Evolutionary conservation across 1,140 invertebrate genomes (phyloP), one percentile per base, ranked within the genome.

Genomic region (Diabrotica virgifera): DNA sequence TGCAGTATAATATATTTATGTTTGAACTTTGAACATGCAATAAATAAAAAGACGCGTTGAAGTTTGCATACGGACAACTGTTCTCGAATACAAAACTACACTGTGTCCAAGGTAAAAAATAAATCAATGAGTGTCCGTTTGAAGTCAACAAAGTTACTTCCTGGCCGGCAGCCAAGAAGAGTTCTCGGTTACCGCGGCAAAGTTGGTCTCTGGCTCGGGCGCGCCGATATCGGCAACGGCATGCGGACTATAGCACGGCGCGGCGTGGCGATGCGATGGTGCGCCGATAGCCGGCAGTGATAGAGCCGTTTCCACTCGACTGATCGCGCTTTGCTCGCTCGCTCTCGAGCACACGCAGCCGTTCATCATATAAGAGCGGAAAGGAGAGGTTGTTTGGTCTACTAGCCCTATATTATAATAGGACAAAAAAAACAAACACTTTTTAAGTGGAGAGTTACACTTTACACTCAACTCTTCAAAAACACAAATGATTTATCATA

Each of bases 81-180:
- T 24, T 24, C 24, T 24, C 5, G 9, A 51, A 12, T 51, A 51
- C 46, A 51, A 51, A 51, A 12, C 12, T 51, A 51, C 46, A 51
- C 24, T 24, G 24, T 24, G 24, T 24, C 24, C 24, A 1, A 24
- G n/a, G n/a, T 4, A 24, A 24, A 51, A 51, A 12, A 10, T 51
- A 51, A 51, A 51, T 51, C 46, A 51, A 51, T 52, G 24, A 24
- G 1, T 24, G 24, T 24, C 24, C 24, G 24, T 24, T 24, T 24
- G 24, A 24, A 24, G 24, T 24, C 24, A 24, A 24, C 24, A 24
- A 24, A 24, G 57, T 50, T 56, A 62, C 66, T 68, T 68, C 66
- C 62, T 68, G 66, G 66, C 66, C 66, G 46, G 66, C 66, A 68
- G 66, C 66, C 66, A 68, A 56, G 51, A 50, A 6, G 36, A 14